phyloP scores from a whole-genome alignment of 2,797 vertebrate species.

The Rhincodon typus region DNA sequence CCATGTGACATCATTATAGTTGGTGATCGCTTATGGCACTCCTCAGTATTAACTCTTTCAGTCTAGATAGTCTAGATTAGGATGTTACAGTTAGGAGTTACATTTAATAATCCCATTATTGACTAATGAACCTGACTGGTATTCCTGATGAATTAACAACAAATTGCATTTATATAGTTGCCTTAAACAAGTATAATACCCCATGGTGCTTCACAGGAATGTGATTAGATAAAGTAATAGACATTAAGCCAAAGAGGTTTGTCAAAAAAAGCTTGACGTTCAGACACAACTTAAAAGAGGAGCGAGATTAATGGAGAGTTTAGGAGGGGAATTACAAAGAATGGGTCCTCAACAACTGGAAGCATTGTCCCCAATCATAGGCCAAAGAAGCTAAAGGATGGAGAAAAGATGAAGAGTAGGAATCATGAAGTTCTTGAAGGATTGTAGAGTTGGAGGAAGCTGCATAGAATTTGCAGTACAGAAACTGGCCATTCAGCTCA shows the following conservation, averaged over 20 bases:
- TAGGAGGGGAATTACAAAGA: background rate
- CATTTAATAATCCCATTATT: background rate
- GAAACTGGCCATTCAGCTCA: background rate
- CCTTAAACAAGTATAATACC: background rate
- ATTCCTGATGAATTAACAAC: background rate
- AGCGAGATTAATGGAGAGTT: background rate
- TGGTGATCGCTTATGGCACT: too few relatives aligned
- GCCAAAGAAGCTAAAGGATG: background rate
- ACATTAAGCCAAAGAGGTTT: background rate
- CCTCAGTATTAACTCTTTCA: too few relatives aligned
- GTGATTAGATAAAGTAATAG: background rate
- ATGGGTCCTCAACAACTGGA: background rate
- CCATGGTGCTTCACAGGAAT: background rate
- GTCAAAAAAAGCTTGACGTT: background rate
- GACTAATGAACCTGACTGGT: background rate
- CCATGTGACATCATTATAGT: too few relatives aligned
- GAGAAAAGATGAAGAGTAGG: background rate
- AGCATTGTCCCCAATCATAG: background rate
- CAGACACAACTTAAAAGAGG: background rate
- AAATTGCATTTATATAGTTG: background rate
- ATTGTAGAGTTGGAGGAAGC: too few relatives aligned
- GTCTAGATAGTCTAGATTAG: background rate
- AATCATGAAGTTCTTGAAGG: background rate
- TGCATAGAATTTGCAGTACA: background rate
- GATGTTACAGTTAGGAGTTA: background rate